Base-by-base conservation (phyloP, 2,888 invertebrate genomes). In the Arge pagana region DNA sequence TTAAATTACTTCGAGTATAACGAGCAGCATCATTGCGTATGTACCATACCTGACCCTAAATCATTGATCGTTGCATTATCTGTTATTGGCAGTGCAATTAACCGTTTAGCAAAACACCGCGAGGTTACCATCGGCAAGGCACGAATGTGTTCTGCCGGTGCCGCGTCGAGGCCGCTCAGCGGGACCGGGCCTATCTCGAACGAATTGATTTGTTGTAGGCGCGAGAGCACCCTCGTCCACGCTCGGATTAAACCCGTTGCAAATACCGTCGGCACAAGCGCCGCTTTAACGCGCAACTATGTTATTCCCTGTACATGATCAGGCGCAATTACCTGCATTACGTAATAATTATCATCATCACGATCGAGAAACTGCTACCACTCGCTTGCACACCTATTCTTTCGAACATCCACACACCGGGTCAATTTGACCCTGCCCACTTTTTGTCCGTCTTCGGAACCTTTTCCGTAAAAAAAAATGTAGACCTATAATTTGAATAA, bases 1-100 rank as follows among this genome's bases (percentile, higher is more conserved):
- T 73, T 71, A 70, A 71, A 71, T 71, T 71, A 68, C 36, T n/a
- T 53, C 54, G 39, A 31, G 56, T 54, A 63, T 61, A 59, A 61
- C 60, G 59, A 62, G 60, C 63, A 66, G 63, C 64, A 63, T 66
- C 67, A 63, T 65, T 65, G 66, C 56, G 45, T 57, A 58, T 30
- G 35, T 51, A 26, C 39, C 28, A 51, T 52, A 50, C 59, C 61
- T 54, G 52, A 63, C 65, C 67, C 58, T 73, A 75, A 75, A 74
- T 75, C 74, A 75, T 74, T 70, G 72, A 75, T 74, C 71, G 72
- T 72, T 69, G 72, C 71, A 75, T 75, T 75, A 75, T 74, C 75
- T 74, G 74, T 73, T 75, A 75, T 74, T 75, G 75, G 74, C 72
- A 73, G 73, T 73, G 71, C 73, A 72, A 75, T 74, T 74, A 74